Base-by-base conservation (phyloP, 2,888 invertebrate genomes). In the Griposia aprilina region DNA sequence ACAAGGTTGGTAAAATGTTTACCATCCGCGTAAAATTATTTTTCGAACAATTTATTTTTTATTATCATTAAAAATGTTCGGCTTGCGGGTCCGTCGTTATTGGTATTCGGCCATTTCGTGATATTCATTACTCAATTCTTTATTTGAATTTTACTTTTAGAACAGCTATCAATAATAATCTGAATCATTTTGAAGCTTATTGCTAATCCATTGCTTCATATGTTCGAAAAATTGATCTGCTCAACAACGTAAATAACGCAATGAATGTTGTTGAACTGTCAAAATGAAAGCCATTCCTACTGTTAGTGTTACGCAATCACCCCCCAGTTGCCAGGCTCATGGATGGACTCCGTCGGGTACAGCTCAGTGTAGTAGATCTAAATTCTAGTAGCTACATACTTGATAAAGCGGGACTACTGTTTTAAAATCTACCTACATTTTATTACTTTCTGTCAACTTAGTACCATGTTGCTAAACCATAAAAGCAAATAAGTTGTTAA, bases 401-500 rank as follows among this genome's bases (percentile, higher is more conserved):
- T 50, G 2, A 52, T 15, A 57, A 48, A 57, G 10, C 3, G 6
- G 1, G 3, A 57, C 3, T 36, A 36, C 41, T 69, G 36, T 69
- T 74, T 72, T 48, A 48, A 45, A 45, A 63, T 23, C 20, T 17
- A 26, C 30, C 2, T 55, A 36, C 60, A 52, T 17, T 6, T 7
- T 36, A 6, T 55, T 57, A 23, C 3, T 36, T 23, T 36, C 41
- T 10, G 20, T 8, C 36, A 57, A 80, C 30, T 55, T 26, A 23
- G n/a, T 23, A 71, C 48, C 85, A 85, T 48, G 52, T 74, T 74
- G 73, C 23, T 15, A 23, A 67, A 55, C 70, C 60, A 70, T 83
- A 75, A 86, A 71, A 63, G 63, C 63, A 55, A 66, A 57, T 52
- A 75, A 41, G 41, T 55, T 55, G 5, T 48, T 41, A 59, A 63